Base-by-base conservation (phyloP, 2,888 invertebrate species). In the Dascillus cervinus region DNA sequence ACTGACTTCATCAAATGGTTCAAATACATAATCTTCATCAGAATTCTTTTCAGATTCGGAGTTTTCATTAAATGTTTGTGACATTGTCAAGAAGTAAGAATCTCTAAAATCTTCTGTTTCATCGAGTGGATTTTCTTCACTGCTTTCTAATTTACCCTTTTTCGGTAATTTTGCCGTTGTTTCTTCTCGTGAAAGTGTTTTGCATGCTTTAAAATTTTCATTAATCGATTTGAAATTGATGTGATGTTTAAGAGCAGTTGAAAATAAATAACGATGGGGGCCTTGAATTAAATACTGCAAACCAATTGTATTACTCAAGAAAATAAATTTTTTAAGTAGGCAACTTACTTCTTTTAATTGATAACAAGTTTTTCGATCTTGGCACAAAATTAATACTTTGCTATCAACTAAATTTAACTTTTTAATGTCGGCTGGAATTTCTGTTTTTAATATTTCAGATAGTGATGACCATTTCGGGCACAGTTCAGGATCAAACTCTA, bases 391-490 rank as follows among this genome's bases (percentile, higher is more conserved):
- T 29, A 95, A 66, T 35, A 92, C 81, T 65, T 82, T 83, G 3
- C 76, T 73, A n/a, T 68, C 65, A 8, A 66, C 54, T 6, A 49
- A 54, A 2, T 70, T 69, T 3, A 49, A 42, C 33, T 60, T 55
- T 48, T 73, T 75, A 34, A 79, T 77, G 58, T 87, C 80, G 15
- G 70, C 70, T 10, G 84, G 81, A 54, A 96, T 88, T 70, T 96
- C 95, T 3, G 71, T 65, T 42, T 75, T 67, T 23, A 96, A 63
- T 35, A 94, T 75, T 62, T 94, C 91, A 37, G 71, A 73, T 3
- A 96, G 66, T 5, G 80, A 79, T 49, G 77, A 72, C 95, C 95
- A 96, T 66, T 96, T 96, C 3, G 94, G 89, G 59, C 83, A 84
- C 20, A 77, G 70, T 66, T 95, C 92, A 6, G 85, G 87, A 47